Conservation (phyloP, 92 coral and sea anemone species). For the Galaxea fascicularis region DNA sequence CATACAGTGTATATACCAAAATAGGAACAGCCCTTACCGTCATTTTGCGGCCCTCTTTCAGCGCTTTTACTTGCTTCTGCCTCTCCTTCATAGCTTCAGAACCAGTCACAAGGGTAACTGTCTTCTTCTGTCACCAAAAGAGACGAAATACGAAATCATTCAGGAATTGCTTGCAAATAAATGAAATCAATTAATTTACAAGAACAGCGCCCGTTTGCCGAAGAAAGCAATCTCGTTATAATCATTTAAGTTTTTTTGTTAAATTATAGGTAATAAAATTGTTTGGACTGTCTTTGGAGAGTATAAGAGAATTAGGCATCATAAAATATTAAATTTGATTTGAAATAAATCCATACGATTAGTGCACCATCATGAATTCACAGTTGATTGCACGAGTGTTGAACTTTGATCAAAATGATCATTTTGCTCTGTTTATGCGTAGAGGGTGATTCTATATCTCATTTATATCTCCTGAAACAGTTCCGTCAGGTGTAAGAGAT, state of each 20-base stretch:
- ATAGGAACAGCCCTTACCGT: slow-evolving; percentile 45
- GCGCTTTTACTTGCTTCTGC: slow-evolving; percentile 84
- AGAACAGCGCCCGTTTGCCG: not conserved
- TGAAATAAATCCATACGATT: not conserved
- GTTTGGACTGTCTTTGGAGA: not conserved
- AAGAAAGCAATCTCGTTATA: not conserved
- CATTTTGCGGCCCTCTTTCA: slow-evolving; percentile 81
- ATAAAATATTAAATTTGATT: slow-evolving; percentile 18
- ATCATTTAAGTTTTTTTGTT: not conserved
- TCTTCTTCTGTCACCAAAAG: slow-evolving; percentile 71
- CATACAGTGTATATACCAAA: too few relatives aligned
- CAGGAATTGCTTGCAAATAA: not conserved
- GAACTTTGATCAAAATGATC: not conserved
- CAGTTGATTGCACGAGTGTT: not conserved
- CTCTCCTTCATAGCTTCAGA: slow-evolving; percentile 94
- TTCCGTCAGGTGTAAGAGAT: not conserved
- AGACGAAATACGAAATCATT: not conserved
- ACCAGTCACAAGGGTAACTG: slow-evolving; percentile 85
- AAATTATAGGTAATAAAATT: too few relatives aligned
- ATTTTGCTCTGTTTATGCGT: too few relatives aligned
- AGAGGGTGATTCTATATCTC: not conserved
- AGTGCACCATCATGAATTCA: not conserved
- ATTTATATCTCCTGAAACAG: not conserved
- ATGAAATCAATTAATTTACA: too few relatives aligned
- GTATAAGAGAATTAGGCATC: not conserved